A percentile compares a stretch with the other conserved stretches of the same genome.
Evolutionary conservation across 2,888 invertebrate genomes (phyloP).

Genomic region (Scaptomyza parva): DNA sequence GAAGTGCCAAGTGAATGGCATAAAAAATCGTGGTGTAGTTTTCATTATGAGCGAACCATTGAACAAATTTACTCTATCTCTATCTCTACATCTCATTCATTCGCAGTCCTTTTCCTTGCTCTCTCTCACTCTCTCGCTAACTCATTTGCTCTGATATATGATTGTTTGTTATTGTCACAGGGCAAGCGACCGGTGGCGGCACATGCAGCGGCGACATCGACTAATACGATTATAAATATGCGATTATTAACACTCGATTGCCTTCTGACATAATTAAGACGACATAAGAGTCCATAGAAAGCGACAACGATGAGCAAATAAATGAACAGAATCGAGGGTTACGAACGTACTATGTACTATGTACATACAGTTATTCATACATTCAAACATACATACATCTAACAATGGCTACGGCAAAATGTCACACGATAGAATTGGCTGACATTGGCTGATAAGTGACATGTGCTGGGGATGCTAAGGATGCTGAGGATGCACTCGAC

Average conservation of each 20-base stretch:
- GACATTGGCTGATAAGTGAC: constrained; percentile 76
- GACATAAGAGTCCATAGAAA: constrained; percentile 56
- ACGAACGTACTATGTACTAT: constrained; percentile 16
- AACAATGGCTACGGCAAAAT: constrained; percentile 72
- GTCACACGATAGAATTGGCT: constrained; percentile 60
- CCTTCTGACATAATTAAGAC: constrained; percentile 78
- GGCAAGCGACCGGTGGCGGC: constrained; percentile 42
- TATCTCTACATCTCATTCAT: constrained; percentile 17
- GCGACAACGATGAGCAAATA: constrained; percentile 52
- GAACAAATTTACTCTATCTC: constrained; percentile 70
- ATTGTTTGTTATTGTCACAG: constrained; percentile 62
- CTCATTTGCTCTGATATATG: constrained; percentile 32
- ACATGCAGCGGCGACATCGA: constrained; percentile 42
- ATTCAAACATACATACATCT: too few relatives aligned
- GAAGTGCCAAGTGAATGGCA: constrained; percentile 76
- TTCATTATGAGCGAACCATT: constrained; percentile 73
- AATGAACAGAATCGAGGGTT: constrained; percentile 48
- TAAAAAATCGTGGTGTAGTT: constrained; percentile 64
- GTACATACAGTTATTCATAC: constrained; percentile 14
- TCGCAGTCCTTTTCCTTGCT: constrained; percentile 6
- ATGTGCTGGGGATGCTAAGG: constrained; percentile 70
- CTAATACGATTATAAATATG: constrained; percentile 82
- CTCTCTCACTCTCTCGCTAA: not conserved
- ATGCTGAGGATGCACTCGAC: constrained; percentile 60
- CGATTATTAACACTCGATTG: constrained; percentile 83